Conservation (phyloP, 2,113 vertebrate species). For the Antidorcas marsupialis region DNA sequence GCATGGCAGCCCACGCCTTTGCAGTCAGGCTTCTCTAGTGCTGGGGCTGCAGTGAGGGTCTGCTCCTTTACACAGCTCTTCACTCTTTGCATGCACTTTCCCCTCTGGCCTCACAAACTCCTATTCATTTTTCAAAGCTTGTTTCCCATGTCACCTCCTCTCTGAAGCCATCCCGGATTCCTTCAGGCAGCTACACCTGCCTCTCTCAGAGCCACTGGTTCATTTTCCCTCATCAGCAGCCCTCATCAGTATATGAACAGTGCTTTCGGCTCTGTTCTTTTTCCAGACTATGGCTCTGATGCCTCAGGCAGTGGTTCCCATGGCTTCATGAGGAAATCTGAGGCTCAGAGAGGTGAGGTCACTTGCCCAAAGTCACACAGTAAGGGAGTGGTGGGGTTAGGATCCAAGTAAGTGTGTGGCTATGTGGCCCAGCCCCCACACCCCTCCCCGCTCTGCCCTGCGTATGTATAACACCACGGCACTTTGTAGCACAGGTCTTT, state of each 20-base stretch:
- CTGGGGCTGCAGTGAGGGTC: neutral
- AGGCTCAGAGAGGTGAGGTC: neutral
- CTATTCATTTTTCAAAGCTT: neutral
- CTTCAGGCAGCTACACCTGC: neutral
- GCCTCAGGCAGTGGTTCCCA: neutral
- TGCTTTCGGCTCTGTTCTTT: neutral
- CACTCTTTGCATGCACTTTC: accelerated
- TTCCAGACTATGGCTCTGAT: neutral
- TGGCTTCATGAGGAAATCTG: neutral
- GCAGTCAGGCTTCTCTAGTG: neutral
- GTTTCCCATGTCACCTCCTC: neutral
- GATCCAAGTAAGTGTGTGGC: neutral
- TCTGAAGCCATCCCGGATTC: neutral
- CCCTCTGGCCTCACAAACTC: neutral
- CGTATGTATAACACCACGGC: accelerated
- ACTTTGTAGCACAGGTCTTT: neutral
- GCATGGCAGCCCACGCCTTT: neutral
- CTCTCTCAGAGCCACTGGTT: neutral
- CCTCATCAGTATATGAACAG: neutral
- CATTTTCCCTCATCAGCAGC: neutral
- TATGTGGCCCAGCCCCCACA: neutral
- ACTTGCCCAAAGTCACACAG: neutral
- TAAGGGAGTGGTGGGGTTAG: neutral
- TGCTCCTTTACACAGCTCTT: neutral
- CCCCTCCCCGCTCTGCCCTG: no score